Evolutionary conservation across 2,113 vertebrate genomes (phyloP).

Genomic region (Tympanuchus pallidicinctus): DNA sequence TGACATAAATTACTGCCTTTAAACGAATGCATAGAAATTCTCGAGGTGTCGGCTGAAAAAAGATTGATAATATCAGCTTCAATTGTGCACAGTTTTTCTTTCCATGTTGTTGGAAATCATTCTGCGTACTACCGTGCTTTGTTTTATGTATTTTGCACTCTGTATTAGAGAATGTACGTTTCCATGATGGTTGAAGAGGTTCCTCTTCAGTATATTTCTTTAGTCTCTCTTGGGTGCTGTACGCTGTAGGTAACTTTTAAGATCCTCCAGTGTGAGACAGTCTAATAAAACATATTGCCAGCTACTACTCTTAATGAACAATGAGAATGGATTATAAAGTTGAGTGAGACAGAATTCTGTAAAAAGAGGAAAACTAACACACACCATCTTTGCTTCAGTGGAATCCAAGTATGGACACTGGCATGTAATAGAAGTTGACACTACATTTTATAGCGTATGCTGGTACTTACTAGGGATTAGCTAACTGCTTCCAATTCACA

Average conservation of each 20-base stretch:
- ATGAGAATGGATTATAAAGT: not conserved
- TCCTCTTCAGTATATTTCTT: not conserved
- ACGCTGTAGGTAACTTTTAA: not conserved
- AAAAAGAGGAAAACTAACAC: not conserved
- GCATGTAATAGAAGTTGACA: not conserved
- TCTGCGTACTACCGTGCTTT: not conserved
- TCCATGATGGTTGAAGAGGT: not conserved
- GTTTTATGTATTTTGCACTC: not conserved
- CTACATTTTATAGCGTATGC: not conserved
- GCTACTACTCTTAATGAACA: not conserved
- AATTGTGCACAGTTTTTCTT: not conserved
- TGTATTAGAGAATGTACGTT: not conserved
- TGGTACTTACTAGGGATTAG: not conserved
- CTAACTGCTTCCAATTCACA: not conserved
- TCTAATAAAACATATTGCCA: not conserved
- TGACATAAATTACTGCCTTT: not conserved
- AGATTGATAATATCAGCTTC: not conserved
- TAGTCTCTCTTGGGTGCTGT: not conserved
- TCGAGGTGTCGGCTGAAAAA: not conserved
- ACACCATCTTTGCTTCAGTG: not conserved
- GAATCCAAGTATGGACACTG: not conserved
- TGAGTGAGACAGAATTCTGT: not conserved
- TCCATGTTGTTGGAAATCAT: not conserved
- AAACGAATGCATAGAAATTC: not conserved
- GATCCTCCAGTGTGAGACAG: not conserved